These are phyloP conservation scores for Galerucella pusilla DNA, from an alignment of 2,888 invertebrate species.

Conservation along the genomic window DNA sequence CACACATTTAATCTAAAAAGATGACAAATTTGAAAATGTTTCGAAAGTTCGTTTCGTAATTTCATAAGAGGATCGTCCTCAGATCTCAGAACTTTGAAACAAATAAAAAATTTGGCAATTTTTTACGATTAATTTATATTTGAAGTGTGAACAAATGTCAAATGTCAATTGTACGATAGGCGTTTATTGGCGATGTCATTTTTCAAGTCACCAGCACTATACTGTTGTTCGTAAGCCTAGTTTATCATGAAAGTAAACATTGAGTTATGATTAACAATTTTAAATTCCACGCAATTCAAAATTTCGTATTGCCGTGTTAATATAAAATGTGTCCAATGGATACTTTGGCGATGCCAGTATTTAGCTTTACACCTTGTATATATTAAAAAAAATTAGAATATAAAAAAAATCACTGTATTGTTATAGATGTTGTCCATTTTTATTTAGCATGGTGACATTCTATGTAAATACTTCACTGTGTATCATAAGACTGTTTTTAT, in stretches of 20 bases:
- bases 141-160: too few species aligned
- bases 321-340: slow-evolving; percentile 58
- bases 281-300: slow-evolving; percentile 22
- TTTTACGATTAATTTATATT: not conserved
- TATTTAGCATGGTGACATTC: slow-evolving; percentile 56
- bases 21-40: not conserved
- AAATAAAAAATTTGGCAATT: not conserved
- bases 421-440: slow-evolving; percentile 63
- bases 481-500: slow-evolving; percentile 64
- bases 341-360: slow-evolving; percentile 63
- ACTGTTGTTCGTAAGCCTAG: too few species aligned
- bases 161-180: too few species aligned
- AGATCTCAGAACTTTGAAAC: slow-evolving; percentile 8
- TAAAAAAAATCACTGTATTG: slow-evolving; percentile 58
- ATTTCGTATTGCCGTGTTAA: slow-evolving; percentile 48
- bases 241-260: too few species aligned
- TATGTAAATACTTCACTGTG: slow-evolving; percentile 60
- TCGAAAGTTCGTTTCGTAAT: not conserved
- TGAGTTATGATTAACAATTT: too few species aligned
- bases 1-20: not conserved
- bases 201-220: too few species aligned
- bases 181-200: too few species aligned
- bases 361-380: slow-evolving; percentile 60
- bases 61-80: slow-evolving; percentile 8
- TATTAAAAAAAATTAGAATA: slow-evolving; percentile 38